Percentiles rank a stretch among this genome's conserved stretches.
Evolutionary conservation across 37 sponge, comb jelly and placozoan genomes (phyloP).

Genomic region (Dysidea cf. avara): DNA sequence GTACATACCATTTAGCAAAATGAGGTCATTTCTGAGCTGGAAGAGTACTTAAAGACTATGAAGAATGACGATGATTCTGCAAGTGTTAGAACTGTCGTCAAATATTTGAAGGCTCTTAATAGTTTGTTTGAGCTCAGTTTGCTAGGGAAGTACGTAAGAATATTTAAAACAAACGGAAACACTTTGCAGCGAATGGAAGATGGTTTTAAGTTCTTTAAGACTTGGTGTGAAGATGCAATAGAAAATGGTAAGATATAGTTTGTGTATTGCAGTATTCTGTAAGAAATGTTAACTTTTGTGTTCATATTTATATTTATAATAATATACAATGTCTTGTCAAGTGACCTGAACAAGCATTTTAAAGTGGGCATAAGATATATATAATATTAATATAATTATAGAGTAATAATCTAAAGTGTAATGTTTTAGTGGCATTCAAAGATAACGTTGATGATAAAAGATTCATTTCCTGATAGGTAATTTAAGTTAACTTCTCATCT

Average conservation of each 20-base stretch:
- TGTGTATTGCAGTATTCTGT: no score
- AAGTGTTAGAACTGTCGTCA: background rate
- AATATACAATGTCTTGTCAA: no score
- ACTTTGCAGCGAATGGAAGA: background rate
- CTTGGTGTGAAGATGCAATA: background rate
- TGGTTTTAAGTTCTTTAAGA: constrained; percentile 1
- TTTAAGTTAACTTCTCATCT: no score
- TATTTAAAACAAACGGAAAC: background rate
- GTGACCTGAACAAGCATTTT: no score
- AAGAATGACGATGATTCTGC: background rate
- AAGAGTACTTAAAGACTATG: constrained; percentile 6
- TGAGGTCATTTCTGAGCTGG: constrained; percentile 6
- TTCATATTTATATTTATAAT: no score
- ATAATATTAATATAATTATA: no score
- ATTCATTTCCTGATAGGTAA: no score
- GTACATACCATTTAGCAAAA: background rate
- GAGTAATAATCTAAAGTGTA: no score
- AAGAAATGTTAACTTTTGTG: no score
- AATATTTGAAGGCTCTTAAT: constrained; percentile 13
- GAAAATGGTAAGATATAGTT: background rate
- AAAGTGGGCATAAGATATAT: no score
- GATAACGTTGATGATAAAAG: no score
- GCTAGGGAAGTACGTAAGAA: constrained; percentile 4
- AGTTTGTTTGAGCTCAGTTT: constrained; percentile 12
- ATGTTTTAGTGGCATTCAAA: no score